Evolutionary conservation across 2,113 vertebrate species (phyloP).

Genomic region (Pangasianodon hypophthalmus): DNA sequence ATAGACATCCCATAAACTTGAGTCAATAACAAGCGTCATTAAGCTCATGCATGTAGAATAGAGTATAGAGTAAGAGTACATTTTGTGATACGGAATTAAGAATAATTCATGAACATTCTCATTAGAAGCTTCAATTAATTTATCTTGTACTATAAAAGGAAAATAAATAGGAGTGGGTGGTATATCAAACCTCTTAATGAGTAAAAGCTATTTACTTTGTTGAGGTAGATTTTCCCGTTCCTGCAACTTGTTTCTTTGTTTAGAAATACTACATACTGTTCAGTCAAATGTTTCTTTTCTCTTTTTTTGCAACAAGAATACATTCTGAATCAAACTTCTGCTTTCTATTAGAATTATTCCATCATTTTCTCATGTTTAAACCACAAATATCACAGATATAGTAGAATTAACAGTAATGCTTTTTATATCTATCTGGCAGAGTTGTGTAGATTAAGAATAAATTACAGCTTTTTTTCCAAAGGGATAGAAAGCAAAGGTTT

Average conservation of each 20-base stretch:
- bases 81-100: background rate
- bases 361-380: background rate
- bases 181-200: constrained; percentile 62
- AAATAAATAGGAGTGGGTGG: constrained; percentile 32
- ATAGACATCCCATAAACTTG: background rate
- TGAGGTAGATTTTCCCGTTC: constrained; percentile 13
- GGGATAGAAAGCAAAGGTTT: constrained; percentile 73
- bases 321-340: constrained; percentile 72
- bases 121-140: background rate
- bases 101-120: background rate
- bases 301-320: constrained; percentile 12
- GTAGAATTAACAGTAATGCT: no score
- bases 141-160: background rate
- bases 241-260: constrained; percentile 8
- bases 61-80: background rate
- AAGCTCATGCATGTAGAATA: background rate
- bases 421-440: background rate
- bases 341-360: constrained; percentile 57
- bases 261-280: background rate
- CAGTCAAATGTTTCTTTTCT: background rate
- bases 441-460: background rate
- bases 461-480: background rate
- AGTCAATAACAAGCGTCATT: background rate
- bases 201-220: constrained; percentile 59
- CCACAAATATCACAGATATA: background rate